Base-by-base conservation (phyloP, 1,140 invertebrate species). In the Pachyrhynchus sulphureomaculatus region DNA sequence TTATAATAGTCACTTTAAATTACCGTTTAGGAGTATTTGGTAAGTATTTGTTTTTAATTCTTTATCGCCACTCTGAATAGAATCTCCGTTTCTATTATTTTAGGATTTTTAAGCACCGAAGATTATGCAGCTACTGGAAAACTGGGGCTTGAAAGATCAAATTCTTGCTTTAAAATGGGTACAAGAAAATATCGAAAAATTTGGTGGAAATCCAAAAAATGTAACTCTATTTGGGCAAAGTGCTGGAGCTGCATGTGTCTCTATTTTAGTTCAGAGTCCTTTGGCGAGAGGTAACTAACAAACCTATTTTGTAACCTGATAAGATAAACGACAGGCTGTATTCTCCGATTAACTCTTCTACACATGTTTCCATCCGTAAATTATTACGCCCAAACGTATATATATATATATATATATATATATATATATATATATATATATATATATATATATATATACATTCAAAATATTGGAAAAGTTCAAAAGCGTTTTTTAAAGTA, bases 1-100 rank as follows among this genome's bases (percentile, higher is more conserved):
- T 91, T 0, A 81, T 90, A 0, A 75, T 89, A 2, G 87, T 89
- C 4, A 86, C 84, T 0, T 75, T 88, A 2, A 88, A 89, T 73
- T 90, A 90, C 69, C 76, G 88, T 44, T 74, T 89, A 1, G 87
- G 86, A 4, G 79, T 83, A 0, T 75, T 88, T 20, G 86, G 87
- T 47, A 47, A 3, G 41, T 2, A 20, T 6, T 20, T 18, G 21
- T 8, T 13, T 17, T 13, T 6, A 8, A 5, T 18, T 18, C n/a
- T 9, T n/a, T n/a, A n/a, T n/a, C n/a, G n/a, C n/a, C n/a, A n/a
- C n/a, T n/a, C n/a, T n/a, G n/a, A n/a, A n/a, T n/a, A n/a, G n/a
- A n/a, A n/a, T n/a, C n/a, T n/a, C n/a, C n/a, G n/a, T n/a, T n/a
- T n/a, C n/a, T n/a, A n/a, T n/a, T n/a, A n/a, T n/a, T n/a, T 24